Conservation (phyloP, 2,797 vertebrate genomes). For the Aeoliscus strigatus region DNA sequence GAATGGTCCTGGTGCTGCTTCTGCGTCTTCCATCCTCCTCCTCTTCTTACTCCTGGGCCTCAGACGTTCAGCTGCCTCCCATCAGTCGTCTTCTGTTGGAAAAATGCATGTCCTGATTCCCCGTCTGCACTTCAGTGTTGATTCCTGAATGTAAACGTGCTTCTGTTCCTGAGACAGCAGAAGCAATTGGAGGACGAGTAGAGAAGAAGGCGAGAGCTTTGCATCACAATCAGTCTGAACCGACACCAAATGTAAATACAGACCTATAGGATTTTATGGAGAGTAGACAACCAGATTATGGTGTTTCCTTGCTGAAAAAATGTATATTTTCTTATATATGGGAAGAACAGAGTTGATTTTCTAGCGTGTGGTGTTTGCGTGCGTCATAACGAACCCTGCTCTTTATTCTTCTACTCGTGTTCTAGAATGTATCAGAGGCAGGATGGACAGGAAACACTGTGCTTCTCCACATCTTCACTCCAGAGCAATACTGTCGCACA, state of each 20-base stretch:
- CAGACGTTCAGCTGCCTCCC: slow-evolving; percentile 21
- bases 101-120: slow-evolving; percentile 48
- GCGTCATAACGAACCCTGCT: slow-evolving; percentile 53
- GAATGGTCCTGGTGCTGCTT: slow-evolving; percentile 62
- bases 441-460: slow-evolving; percentile 72
- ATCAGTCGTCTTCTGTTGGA: slow-evolving; percentile 35
- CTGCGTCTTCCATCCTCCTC: slow-evolving; percentile 32
- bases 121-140: slow-evolving; percentile 49
- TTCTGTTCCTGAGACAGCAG: slow-evolving; percentile 64
- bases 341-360: slow-evolving; percentile 61
- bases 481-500: slow-evolving; percentile 66
- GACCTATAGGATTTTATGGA: slow-evolving; percentile 65
- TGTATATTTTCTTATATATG: slow-evolving; percentile 74
- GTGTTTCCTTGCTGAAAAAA: slow-evolving; percentile 58
- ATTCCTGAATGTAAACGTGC: slow-evolving; percentile 76
- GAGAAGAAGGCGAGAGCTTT: slow-evolving; percentile 54
- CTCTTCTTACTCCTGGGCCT: slow-evolving; percentile 24
- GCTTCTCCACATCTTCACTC: slow-evolving; percentile 67
- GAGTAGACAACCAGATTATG: slow-evolving; percentile 47
- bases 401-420: slow-evolving; percentile 69
- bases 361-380: slow-evolving; percentile 56
- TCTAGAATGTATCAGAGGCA: slow-evolving; percentile 69
- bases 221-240: slow-evolving; percentile 73
- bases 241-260: slow-evolving; percentile 71
- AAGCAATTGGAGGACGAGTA: slow-evolving; percentile 46